Percentiles rank a stretch among this genome's conserved stretches.
Evolutionary conservation across 2,797 vertebrate species (phyloP).

Genomic region (Gymnodraco acuticeps): DNA sequence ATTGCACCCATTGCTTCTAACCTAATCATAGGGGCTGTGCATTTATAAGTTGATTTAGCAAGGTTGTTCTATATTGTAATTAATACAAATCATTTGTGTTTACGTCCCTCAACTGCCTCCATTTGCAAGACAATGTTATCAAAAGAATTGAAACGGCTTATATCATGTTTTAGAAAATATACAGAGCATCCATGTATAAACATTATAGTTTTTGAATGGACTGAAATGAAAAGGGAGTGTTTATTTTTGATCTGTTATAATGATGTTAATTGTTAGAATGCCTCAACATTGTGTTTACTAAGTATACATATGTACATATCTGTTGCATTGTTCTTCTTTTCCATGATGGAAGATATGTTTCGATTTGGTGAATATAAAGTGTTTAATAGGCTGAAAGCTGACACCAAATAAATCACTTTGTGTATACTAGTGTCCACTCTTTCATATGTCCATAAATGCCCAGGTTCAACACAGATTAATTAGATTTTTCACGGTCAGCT

Average conservation of each 20-base stretch:
- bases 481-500: background rate
- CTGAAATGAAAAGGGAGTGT: slow-evolving; percentile 48
- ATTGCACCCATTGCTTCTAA: slow-evolving; percentile 68
- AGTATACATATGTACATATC: slow-evolving; percentile 72
- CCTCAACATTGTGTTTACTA: slow-evolving; percentile 46
- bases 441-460: slow-evolving; percentile 12
- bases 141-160: slow-evolving; percentile 41
- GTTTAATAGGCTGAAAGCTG: slow-evolving; percentile 77
- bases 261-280: slow-evolving; percentile 48
- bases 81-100: slow-evolving; percentile 56
- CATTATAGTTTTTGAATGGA: slow-evolving; percentile 54
- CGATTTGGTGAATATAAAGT: slow-evolving; percentile 64
- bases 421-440: slow-evolving; percentile 46
- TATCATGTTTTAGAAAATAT: slow-evolving; percentile 48
- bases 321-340: slow-evolving; percentile 65
- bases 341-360: slow-evolving; percentile 39
- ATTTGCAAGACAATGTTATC: slow-evolving; percentile 76
- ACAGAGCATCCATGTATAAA: slow-evolving; percentile 19
- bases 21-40: slow-evolving; percentile 67
- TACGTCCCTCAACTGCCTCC: slow-evolving; percentile 69
- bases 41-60: slow-evolving; percentile 43
- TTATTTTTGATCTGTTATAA: slow-evolving; percentile 64
- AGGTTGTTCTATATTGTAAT: slow-evolving; percentile 55
- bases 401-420: slow-evolving; percentile 83
- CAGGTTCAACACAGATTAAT: background rate